Percentiles rank a stretch among this genome's conserved stretches.
phyloP scores from a whole-genome alignment of 2,888 invertebrate genomes.

The Lordiphosa fenestrarum region DNA sequence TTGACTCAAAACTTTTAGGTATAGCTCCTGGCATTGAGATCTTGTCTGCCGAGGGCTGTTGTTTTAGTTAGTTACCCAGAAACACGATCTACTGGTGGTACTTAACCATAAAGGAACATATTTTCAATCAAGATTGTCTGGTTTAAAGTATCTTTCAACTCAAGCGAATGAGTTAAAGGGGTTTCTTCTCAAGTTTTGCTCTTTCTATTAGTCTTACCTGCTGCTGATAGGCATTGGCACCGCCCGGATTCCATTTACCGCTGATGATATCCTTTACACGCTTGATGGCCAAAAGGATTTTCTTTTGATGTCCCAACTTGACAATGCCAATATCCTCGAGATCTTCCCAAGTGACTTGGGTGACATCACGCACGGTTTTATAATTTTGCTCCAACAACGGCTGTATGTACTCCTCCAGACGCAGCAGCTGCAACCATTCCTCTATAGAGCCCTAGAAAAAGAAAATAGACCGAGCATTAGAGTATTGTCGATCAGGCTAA shows the following conservation, averaged over 20 bases:
- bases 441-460: constrained; percentile 89
- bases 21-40: too few species aligned
- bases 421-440: constrained; percentile 95
- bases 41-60: too few species aligned
- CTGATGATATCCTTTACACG: constrained; percentile 95
- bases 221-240: constrained; percentile 77
- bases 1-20: too few species aligned
- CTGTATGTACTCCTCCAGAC: constrained; percentile 95
- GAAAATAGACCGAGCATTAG: constrained; percentile 3
- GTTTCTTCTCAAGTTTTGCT: too few species aligned
- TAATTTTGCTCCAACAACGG: constrained; percentile 96
- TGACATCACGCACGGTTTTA: constrained; percentile 95
- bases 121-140: too few species aligned
- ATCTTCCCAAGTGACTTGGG: constrained; percentile 98
- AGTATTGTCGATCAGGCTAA: constrained; percentile 37
- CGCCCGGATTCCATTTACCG: constrained; percentile 85
- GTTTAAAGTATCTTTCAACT: too few species aligned
- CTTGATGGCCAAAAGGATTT: constrained; percentile 97
- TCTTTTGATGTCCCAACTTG: constrained; percentile 98
- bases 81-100: too few species aligned
- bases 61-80: too few species aligned
- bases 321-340: constrained; percentile 98
- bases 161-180: too few species aligned
- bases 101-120: too few species aligned
- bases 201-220: too few species aligned